Evolutionary conservation across 2,888 invertebrate genomes (phyloP).

Genomic region (Ellobium chinense): DNA sequence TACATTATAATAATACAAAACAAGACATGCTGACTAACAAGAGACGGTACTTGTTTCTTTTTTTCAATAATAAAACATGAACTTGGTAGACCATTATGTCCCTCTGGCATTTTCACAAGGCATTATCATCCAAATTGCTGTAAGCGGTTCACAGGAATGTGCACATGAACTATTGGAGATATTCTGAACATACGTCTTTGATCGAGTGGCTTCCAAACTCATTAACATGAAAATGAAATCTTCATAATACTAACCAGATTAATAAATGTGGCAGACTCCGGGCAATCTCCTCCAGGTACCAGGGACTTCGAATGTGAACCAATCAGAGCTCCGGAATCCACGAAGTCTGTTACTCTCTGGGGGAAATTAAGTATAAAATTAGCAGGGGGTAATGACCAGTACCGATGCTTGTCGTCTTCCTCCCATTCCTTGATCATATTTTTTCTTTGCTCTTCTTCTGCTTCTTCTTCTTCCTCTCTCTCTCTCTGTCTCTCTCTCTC

Average conservation of each 20-base stretch:
- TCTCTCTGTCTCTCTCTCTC: neutral
- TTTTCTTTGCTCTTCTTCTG: neutral
- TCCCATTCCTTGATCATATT: neutral
- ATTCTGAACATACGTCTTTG: too few relatives aligned
- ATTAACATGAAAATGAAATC: neutral
- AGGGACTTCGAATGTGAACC: conserved; percentile 52
- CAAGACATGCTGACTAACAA: too few relatives aligned
- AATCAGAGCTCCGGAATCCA: conserved; percentile 63
- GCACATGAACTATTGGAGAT: too few relatives aligned
- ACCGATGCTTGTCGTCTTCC: neutral
- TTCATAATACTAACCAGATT: conserved; percentile 26
- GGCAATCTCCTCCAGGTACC: conserved; percentile 74
- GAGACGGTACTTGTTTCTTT: too few relatives aligned
- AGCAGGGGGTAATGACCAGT: too few relatives aligned
- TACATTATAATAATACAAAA: too few relatives aligned
- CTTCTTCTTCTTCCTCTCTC: neutral
- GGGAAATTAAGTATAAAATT: neutral
- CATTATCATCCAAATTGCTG: too few relatives aligned
- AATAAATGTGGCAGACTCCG: conserved; percentile 47
- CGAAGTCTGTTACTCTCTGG: conserved; percentile 56
- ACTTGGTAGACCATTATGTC: too few relatives aligned
- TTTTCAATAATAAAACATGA: too few relatives aligned
- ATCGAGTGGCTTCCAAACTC: too few relatives aligned
- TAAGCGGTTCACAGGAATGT: too few relatives aligned
- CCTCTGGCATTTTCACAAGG: too few relatives aligned